Evolutionary conservation across 2,888 invertebrate genomes (phyloP), one percentile per base, ranked within the genome.

Genomic region (Odontocolon sp.): DNA sequence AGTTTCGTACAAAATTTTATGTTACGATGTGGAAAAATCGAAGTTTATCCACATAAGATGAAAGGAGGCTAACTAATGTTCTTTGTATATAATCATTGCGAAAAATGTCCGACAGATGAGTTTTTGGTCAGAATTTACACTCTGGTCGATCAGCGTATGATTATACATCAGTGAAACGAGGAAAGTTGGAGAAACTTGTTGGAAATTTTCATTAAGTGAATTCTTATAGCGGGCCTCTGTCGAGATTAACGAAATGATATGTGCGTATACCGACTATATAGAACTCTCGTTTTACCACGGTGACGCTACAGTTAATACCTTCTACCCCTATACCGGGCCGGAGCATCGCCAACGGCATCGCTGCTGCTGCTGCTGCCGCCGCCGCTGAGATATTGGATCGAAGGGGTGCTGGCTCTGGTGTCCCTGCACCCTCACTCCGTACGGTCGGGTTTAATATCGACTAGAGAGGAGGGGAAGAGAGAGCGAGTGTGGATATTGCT

Each of bases 131-230:
- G n/a, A n/a, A n/a, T n/a, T n/a, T n/a, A n/a, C n/a, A n/a, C n/a
- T n/a, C n/a, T n/a, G n/a, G n/a, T n/a, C n/a, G n/a, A n/a, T n/a
- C n/a, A n/a, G n/a, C n/a, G n/a, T n/a, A n/a, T n/a, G n/a, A n/a
- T n/a, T n/a, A n/a, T n/a, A n/a, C n/a, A n/a, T n/a, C n/a, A n/a
- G n/a, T n/a, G n/a, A n/a, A n/a, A n/a, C n/a, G n/a, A n/a, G n/a
- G n/a, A n/a, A n/a, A n/a, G n/a, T n/a, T n/a, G n/a, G n/a, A n/a
- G 14, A 56, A 61, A 26, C 36, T 57, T 47, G 47, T 61, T 83
- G 87, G 87, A 87, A 88, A 87, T 88, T 88, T 75, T 88, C 87
- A 88, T 88, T 87, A 87, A 87, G 85, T 87, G 87, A 86, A 87
- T 88, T 88, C 88, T 88, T 88, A 87, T 85, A 86, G 86, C 83